A percentile compares a stretch with the other conserved stretches of the same genome.
Conservation (phyloP, 2,888 invertebrate species). For the Drosophila emarginata region DNA sequence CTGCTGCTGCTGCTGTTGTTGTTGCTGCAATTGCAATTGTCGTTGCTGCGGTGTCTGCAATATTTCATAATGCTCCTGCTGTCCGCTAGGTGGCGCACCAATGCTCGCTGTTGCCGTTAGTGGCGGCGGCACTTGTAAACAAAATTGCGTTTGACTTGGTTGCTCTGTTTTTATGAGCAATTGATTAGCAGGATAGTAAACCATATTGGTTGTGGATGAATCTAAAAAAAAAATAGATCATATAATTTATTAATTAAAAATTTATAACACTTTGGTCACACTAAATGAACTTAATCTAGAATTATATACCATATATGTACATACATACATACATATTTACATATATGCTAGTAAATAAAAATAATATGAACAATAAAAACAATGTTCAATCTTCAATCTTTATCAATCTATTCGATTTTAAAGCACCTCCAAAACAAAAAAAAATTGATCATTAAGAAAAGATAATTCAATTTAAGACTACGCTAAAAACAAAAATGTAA, state of each 20-base stretch:
- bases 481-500: no score
- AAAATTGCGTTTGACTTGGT: slow-evolving; percentile 78
- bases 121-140: slow-evolving; percentile 66
- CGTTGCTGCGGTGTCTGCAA: slow-evolving; percentile 67
- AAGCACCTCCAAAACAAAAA: no score
- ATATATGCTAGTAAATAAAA: no score
- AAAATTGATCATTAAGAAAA: slow-evolving; percentile 7
- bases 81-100: slow-evolving; percentile 43
- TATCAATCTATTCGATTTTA: neutral
- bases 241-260: no score
- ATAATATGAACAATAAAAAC: no score
- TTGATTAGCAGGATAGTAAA: slow-evolving; percentile 82
- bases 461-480: no score
- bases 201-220: slow-evolving; percentile 79
- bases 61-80: slow-evolving; percentile 62
- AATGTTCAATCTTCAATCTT: no score
- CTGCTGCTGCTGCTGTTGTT: slow-evolving; percentile 50
- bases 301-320: no score
- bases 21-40: slow-evolving; percentile 68
- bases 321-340: no score
- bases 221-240: slow-evolving; percentile 55
- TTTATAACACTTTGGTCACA: no score
- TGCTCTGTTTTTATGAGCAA: slow-evolving; percentile 82
- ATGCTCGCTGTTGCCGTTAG: slow-evolving; percentile 32
- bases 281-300: no score